Conservation (phyloP, 1,140 invertebrate genomes). For the Galleria mellonella region DNA sequence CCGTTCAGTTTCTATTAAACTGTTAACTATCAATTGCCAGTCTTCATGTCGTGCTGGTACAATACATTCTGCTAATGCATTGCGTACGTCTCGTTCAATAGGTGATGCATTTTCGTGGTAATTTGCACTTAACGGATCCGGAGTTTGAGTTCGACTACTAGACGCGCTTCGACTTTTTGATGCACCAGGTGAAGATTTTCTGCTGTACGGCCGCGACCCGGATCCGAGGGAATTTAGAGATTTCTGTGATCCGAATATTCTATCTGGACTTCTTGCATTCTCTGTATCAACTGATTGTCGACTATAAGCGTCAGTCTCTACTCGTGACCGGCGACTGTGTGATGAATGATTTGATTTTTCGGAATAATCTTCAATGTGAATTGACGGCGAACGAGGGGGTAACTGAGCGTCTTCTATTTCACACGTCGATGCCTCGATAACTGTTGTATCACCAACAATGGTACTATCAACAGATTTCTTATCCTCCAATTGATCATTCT, state of each 20-base stretch:
- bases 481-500: constrained; percentile 4
- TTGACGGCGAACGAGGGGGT: constrained; percentile 46
- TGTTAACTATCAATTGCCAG: constrained; percentile 90
- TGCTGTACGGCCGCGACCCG: constrained; percentile 1
- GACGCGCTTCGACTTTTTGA: constrained; percentile 11
- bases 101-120: constrained; percentile 13
- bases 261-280: constrained; percentile 1
- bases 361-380: constrained; percentile 47
- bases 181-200: constrained; percentile 5
- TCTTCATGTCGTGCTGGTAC: constrained; percentile 74
- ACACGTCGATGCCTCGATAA: constrained; percentile 11
- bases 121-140: constrained; percentile 20
- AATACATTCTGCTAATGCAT: constrained; percentile 51
- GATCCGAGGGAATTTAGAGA: constrained; percentile 5
- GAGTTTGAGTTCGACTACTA: constrained; percentile 18
- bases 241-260: constrained; percentile 15
- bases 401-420: constrained; percentile 14
- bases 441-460: constrained; percentile 11
- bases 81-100: constrained; percentile 46
- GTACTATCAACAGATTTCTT: constrained; percentile 5
- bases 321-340: constrained; percentile 3
- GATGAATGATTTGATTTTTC: constrained; percentile 27
- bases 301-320: background rate
- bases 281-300: background rate
- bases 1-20: constrained; percentile 82